A percentile compares a stretch with the other conserved stretches of the same genome.
Evolutionary conservation across 2,113 vertebrate species (phyloP).

Genomic region (Globicephala melas): DNA sequence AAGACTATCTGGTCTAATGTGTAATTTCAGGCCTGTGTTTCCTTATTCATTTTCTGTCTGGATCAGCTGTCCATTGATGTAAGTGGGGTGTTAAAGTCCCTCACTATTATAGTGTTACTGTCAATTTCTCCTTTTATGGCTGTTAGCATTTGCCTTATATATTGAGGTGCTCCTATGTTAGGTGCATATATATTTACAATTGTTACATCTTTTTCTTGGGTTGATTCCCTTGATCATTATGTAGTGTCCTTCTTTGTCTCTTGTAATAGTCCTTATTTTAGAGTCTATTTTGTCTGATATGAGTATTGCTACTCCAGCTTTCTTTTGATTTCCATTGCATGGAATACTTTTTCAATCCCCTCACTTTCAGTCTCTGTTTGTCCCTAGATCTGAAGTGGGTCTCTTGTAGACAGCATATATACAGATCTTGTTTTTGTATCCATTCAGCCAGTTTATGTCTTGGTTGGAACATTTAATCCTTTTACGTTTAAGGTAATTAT

Average conservation of each 20-base stretch:
- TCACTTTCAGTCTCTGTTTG: not conserved
- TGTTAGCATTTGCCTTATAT: not conserved
- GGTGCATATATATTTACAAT: not conserved
- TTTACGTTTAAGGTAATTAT: not conserved
- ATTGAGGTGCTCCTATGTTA: not conserved
- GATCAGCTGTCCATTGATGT: not conserved
- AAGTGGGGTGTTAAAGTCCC: not conserved
- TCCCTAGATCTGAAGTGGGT: not conserved
- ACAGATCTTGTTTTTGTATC: not conserved
- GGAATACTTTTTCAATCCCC: not conserved
- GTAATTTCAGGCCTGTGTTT: not conserved
- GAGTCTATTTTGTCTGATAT: not conserved
- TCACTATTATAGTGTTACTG: not conserved
- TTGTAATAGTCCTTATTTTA: not conserved
- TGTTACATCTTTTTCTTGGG: not conserved
- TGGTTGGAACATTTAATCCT: not conserved
- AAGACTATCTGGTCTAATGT: not conserved
- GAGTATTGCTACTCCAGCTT: not conserved
- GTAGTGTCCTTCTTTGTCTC: not conserved
- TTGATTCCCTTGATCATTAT: not conserved
- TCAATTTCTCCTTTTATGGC: not conserved
- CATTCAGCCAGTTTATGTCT: not conserved
- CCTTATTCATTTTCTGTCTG: not conserved
- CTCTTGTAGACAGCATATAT: not conserved
- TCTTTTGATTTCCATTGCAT: not conserved